phyloP scores from a whole-genome alignment of 2,113 vertebrate species.

The Benitochromis conjunctus region DNA sequence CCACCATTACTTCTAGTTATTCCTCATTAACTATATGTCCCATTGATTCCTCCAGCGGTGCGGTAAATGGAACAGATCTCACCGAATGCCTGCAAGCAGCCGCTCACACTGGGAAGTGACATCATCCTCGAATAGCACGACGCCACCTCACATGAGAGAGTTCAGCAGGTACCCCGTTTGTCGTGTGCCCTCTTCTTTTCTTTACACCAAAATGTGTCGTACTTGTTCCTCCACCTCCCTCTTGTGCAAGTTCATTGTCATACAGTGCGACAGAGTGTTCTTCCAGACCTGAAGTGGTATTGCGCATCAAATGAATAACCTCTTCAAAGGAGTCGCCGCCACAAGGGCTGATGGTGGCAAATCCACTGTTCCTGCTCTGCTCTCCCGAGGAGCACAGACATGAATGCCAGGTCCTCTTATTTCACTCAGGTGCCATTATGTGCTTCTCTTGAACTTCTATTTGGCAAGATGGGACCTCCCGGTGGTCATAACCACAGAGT shows the following conservation, averaged over 20 bases:
- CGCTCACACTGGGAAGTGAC: conserved; percentile 12
- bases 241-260: neutral
- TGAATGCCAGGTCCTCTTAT: neutral
- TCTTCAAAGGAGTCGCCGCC: neutral
- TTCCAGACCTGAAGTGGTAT: neutral
- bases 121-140: neutral
- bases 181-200: neutral
- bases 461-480: neutral
- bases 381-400: neutral
- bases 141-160: neutral
- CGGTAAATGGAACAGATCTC: conserved; percentile 56
- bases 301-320: neutral
- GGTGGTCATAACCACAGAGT: neutral
- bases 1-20: conserved; percentile 46
- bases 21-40: conserved; percentile 59
- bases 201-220: neutral
- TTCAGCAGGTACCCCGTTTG: neutral
- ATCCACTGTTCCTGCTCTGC: neutral
- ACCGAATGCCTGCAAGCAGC: conserved; percentile 38
- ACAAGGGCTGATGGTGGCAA: neutral
- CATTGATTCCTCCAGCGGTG: conserved; percentile 57
- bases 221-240: neutral
- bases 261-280: neutral
- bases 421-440: neutral
- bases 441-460: neutral